Percentiles rank a stretch among this genome's conserved stretches.
These are phyloP conservation scores for Anolis carolinensis DNA, from an alignment of 2,113 vertebrate genomes.

Conservation along the genomic window DNA sequence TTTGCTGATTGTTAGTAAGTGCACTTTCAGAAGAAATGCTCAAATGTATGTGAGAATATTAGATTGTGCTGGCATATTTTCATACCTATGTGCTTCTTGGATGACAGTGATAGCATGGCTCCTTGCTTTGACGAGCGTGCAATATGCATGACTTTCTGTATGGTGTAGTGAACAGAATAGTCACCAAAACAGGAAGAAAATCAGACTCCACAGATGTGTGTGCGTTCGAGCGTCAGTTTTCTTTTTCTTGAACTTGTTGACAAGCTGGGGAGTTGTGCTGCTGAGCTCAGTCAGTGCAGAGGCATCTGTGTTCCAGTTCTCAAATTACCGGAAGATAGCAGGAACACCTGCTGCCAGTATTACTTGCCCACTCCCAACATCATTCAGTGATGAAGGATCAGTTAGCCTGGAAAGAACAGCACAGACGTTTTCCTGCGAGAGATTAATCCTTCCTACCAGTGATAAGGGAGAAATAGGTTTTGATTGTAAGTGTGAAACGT, in stretches of 20 bases:
- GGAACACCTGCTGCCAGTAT: slow-evolving; percentile 30
- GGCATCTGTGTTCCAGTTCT: slow-evolving; percentile 33
- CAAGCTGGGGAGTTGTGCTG: slow-evolving; percentile 10
- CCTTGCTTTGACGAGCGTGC: neutral
- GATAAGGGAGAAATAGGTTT: neutral
- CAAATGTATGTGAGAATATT: neutral
- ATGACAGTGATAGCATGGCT: neutral
- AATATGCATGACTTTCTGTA: neutral
- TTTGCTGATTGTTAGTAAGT: too few species aligned
- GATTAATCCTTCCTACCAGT: neutral
- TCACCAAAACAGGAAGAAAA: neutral
- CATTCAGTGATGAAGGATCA: slow-evolving; percentile 41
- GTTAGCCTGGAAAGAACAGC: slow-evolving; percentile 3
- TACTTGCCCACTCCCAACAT: slow-evolving; percentile 3
- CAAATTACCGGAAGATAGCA: slow-evolving; percentile 23
- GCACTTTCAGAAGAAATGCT: neutral
- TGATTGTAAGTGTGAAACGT: neutral
- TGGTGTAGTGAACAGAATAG: neutral
- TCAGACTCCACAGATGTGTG: neutral
- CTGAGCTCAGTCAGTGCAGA: slow-evolving; percentile 16
- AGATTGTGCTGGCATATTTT: neutral
- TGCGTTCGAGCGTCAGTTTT: neutral
- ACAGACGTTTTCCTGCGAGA: neutral
- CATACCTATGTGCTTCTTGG: neutral
- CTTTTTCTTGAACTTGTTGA: slow-evolving; percentile 13